Conservation (phyloP, 2,888 invertebrate species). For the Dilophus febrilis region DNA sequence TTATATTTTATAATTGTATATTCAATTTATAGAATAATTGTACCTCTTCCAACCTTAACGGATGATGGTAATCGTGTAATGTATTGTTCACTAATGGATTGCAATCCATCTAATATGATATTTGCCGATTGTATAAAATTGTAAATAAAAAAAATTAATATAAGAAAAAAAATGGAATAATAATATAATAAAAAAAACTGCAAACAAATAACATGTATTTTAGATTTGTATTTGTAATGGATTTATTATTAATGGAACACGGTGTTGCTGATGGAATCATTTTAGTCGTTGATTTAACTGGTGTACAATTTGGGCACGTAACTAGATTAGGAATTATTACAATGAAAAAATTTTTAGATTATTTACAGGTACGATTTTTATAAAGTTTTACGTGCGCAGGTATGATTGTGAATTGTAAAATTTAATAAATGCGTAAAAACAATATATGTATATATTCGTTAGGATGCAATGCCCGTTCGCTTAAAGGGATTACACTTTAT, state of each 20-base stretch:
- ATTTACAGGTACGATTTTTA: conserved; percentile 38
- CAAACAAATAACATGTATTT: too few species aligned
- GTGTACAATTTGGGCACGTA: conserved; percentile 42
- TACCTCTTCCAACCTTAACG: conserved; percentile 33
- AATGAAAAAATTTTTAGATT: conserved; percentile 49
- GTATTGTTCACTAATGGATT: conserved; percentile 36
- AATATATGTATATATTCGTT: conserved; percentile 18
- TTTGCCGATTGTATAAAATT: conserved; percentile 35
- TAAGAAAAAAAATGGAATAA: too few species aligned
- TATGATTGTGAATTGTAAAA: background rate
- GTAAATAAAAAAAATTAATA: conserved; percentile 16
- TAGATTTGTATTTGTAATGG: conserved; percentile 38
- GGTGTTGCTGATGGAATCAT: conserved; percentile 46
- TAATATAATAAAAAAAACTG: background rate
- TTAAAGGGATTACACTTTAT: conserved; percentile 52
- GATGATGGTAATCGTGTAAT: conserved; percentile 38
- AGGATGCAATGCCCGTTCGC: conserved; percentile 52
- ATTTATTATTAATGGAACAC: conserved; percentile 36
- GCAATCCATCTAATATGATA: conserved; percentile 39
- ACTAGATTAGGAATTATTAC: conserved; percentile 42
- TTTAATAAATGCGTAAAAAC: background rate
- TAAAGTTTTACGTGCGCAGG: background rate
- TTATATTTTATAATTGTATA: too few species aligned
- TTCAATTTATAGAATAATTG: conserved; percentile 23
- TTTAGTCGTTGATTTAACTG: conserved; percentile 45